Evolutionary conservation across 2,797 vertebrate species (phyloP), one percentile per base, ranked within the genome.

Genomic region (Glossophaga mutica): DNA sequence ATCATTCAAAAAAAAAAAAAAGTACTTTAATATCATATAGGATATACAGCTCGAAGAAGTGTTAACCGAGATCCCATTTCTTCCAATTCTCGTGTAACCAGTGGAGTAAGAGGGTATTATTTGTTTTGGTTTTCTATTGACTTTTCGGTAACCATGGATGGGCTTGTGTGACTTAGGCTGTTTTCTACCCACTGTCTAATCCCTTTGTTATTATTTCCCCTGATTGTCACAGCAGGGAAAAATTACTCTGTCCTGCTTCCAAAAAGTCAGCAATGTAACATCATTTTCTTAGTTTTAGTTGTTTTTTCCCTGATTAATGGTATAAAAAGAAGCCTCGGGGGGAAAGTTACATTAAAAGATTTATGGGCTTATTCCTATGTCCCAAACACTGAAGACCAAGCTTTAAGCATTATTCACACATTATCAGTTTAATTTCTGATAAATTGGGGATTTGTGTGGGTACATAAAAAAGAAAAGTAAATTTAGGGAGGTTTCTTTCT

Each of bases 61-160:
- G 68, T 87, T 93, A 84, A 39, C 26, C 3, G 44, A 37, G 50
- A 39, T 46, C n/a, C 46, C n/a, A 29, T 71, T 95, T 55, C 48
- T 87, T 74, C 26, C 18, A 59, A 3, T 85, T 73, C 46, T 14
- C 29, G 19, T 87, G 55, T 50, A 88, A 6, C 18, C 24, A 29
- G 65, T 42, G 42, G 70, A 73, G 34, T 44, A 73, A 90, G n/a
- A 32, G 92, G 46, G 39, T 71, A 10, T 74, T 83, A 26, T 88
- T 86, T 89, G 48, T 95, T 92, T 89, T 96, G 26, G 87, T 96
- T 96, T 89, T 91, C 79, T 95, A 2, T 91, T 91, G 93, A 84
- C 73, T 93, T n/a, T 70, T 95, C 0, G 34, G 93, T 95, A 95
- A 96, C 94, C 87, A 90, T 88, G 96, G 76, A 65, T 78, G 42